Evolutionary conservation across 2,888 invertebrate genomes (phyloP).

Genomic region (Minunthozetes semirufus): DNA sequence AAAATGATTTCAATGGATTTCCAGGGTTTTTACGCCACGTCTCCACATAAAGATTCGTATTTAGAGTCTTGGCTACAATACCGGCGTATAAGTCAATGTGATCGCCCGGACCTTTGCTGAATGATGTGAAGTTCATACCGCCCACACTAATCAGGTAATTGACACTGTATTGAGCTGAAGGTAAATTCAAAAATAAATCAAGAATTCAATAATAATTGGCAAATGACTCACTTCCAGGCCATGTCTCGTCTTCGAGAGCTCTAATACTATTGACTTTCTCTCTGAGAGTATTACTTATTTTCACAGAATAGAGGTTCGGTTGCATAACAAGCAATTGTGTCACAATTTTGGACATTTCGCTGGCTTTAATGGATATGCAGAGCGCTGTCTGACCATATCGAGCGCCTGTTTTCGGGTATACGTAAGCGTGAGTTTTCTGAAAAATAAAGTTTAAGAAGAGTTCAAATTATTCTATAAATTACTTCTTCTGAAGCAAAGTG

Average conservation of each 20-base stretch:
- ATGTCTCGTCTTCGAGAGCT: background rate
- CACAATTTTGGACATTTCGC: constrained; percentile 55
- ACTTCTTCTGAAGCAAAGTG: constrained; percentile 61
- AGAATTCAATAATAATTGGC: background rate
- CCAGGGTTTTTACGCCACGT: constrained; percentile 50
- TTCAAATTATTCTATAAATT: background rate
- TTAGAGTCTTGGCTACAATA: constrained; percentile 45
- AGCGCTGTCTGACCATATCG: constrained; percentile 77
- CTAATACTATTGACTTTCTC: background rate
- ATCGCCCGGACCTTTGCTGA: constrained; percentile 9
- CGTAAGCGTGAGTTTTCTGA: constrained; percentile 45
- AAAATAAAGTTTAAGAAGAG: constrained; percentile 54
- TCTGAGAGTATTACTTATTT: background rate
- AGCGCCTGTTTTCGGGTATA: constrained; percentile 48
- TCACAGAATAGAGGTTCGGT: constrained; percentile 27
- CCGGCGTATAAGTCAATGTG: constrained; percentile 45
- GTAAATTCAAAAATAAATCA: background rate
- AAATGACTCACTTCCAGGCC: background rate
- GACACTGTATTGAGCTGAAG: background rate
- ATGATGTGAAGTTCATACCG: constrained; percentile 8
- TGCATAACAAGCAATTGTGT: constrained; percentile 30
- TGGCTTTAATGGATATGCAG: constrained; percentile 67
- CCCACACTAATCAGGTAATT: background rate
- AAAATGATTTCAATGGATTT: constrained; percentile 47
- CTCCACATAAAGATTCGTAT: constrained; percentile 47